Percentiles rank a stretch among this genome's conserved stretches.
Evolutionary conservation across 2,113 vertebrate species (phyloP).

Genomic region (Leucoraja erinaceus): DNA sequence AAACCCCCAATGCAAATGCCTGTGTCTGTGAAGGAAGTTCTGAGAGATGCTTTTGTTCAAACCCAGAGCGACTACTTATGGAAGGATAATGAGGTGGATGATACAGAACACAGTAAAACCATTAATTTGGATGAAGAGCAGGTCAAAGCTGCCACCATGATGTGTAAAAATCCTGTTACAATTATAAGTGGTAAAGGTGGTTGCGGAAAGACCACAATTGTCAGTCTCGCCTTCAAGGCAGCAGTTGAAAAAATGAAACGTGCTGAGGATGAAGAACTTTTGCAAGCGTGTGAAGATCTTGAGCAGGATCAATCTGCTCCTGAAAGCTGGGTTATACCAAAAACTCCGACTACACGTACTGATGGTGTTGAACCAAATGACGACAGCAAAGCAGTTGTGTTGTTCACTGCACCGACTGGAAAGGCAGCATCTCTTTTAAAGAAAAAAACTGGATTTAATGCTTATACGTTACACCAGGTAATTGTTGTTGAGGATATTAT

Average conservation of each 20-base stretch:
- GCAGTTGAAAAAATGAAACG: conserved; percentile 43
- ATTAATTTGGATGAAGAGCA: conserved; percentile 61
- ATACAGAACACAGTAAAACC: conserved; percentile 21
- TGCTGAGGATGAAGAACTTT: conserved; percentile 50
- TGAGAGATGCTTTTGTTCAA: conserved; percentile 39
- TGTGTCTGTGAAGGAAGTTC: conserved; percentile 54
- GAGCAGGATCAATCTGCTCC: conserved; percentile 54
- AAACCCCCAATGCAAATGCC: conserved; percentile 50
- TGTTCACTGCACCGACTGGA: conserved; percentile 74
- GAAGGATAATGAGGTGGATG: neutral
- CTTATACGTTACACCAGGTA: conserved; percentile 76
- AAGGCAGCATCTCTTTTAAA: conserved; percentile 63
- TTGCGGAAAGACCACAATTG: conserved; percentile 74
- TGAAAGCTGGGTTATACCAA: conserved; percentile 52
- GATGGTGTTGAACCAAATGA: too few species aligned
- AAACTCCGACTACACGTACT: neutral
- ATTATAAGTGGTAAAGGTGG: conserved; percentile 76
- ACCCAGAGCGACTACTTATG: neutral
- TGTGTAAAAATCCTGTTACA: conserved; percentile 69
- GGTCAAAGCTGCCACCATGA: conserved; percentile 58
- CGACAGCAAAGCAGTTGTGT: conserved; percentile 44
- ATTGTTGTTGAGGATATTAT: neutral
- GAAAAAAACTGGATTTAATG: conserved; percentile 59
- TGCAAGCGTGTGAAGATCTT: conserved; percentile 57
- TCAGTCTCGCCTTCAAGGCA: conserved; percentile 61